Percentiles rank a stretch among this genome's conserved stretches.
Conservation (phyloP, 1,140 invertebrate genomes). For the Drosophila nebulosa region DNA sequence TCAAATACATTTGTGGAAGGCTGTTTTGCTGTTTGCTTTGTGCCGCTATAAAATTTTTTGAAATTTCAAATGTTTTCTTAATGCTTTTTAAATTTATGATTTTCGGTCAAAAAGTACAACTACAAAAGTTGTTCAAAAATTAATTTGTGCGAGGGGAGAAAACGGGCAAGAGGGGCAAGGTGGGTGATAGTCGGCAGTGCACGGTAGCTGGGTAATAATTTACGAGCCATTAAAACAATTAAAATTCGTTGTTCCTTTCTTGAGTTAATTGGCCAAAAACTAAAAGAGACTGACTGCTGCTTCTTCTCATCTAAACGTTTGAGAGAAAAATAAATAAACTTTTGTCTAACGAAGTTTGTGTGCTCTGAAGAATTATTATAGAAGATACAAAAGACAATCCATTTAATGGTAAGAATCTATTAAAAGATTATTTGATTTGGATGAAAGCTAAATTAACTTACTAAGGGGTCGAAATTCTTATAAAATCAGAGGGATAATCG, state of each 20-base stretch:
- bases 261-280: background rate
- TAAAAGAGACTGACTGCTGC: background rate
- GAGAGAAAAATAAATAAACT: background rate
- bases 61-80: background rate
- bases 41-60: background rate
- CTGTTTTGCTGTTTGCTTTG: background rate
- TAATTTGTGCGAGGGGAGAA: no score
- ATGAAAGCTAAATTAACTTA: no score
- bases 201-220: background rate
- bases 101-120: background rate
- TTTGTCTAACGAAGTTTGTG: no score
- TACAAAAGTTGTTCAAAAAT: constrained; percentile 2
- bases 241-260: background rate
- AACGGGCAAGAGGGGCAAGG: background rate
- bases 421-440: no score
- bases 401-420: no score
- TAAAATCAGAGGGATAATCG: no score
- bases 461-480: no score
- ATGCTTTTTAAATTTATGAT: background rate
- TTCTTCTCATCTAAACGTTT: background rate
- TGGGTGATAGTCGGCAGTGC: background rate
- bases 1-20: background rate
- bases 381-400: no score
- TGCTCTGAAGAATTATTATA: no score
- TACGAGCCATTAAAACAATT: constrained; percentile 1